Evolutionary conservation across 2,888 invertebrate genomes (phyloP).

Genomic region (Zaprionus lineosus): DNA sequence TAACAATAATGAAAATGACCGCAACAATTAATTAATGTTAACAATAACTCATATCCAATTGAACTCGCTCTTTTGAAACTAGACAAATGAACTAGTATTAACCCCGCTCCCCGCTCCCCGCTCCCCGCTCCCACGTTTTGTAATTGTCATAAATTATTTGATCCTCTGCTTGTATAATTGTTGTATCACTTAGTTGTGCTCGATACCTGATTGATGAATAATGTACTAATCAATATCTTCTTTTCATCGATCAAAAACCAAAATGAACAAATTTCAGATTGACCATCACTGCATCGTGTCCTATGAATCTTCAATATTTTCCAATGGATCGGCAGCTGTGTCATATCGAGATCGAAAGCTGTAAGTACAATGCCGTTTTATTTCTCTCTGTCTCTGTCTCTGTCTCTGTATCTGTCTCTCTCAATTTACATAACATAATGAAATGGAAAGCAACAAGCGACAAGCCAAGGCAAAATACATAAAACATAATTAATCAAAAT

Average conservation of each 20-base stretch:
- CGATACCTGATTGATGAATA: conserved; percentile 19
- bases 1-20: conserved; percentile 27
- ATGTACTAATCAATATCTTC: conserved; percentile 48
- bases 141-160: conserved; percentile 54
- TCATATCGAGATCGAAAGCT: conserved; percentile 98
- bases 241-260: conserved; percentile 16
- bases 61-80: conserved; percentile 79
- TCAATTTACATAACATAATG: background rate
- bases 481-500: conserved; percentile 1
- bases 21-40: conserved; percentile 39
- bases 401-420: conserved; percentile 1
- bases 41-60: conserved; percentile 78
- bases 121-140: too few species aligned
- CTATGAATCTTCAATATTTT: conserved; percentile 97
- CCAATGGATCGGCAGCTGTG: conserved; percentile 98
- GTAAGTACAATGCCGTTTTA: conserved; percentile 93
- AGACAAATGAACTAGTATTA: conserved; percentile 39
- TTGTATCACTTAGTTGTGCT: conserved; percentile 61
- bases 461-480: background rate
- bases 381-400: too few species aligned
- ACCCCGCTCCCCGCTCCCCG: conserved; percentile 3
- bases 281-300: conserved; percentile 97
- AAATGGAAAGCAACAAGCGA: background rate
- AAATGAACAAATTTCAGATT: conserved; percentile 82
- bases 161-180: conserved; percentile 70